Evolutionary conservation across 1,140 invertebrate genomes (phyloP), one percentile per base, ranked within the genome.

Genomic region (Caenorhabditis tropicalis): DNA sequence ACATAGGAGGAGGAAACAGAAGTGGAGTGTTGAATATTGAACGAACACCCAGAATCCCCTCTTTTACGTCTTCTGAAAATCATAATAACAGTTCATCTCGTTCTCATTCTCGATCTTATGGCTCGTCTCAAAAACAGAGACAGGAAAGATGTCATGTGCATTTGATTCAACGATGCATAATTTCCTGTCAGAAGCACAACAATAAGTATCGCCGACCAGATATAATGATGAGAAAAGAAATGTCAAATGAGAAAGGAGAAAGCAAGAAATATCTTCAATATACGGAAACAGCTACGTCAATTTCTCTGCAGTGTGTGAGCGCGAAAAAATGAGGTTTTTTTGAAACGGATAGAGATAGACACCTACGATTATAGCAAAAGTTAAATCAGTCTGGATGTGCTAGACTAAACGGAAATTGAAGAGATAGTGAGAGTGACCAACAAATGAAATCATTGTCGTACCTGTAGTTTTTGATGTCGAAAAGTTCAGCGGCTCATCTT

Each of bases 401-500:
- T 46, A 39, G 65, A 74, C 65, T 65, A 43, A 43, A 21, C 65
- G 65, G 65, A 74, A 74, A 74, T 70, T 46, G 65, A 24, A 43
- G 3, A 19, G 31, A n/a, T 7, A 65, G 21, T 27, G 19, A 16
- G 7, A 51, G 21, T n/a, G n/a, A 56, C n/a, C 15, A 29, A 58
- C n/a, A 19, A 29, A 29, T 58, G 53, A 36, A 9, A 24, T 33
- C 3, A 65, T 36, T 33, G 58, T n/a, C 16, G 27, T 33, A 74
- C 65, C 65, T 74, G 65, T 43, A 74, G 36, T 12, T 74, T 74
- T 81, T 43, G 83, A 51, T 46, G 83, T 51, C 6, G 83, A 84
- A 39, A 84, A 84, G 48, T 84, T 84, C n/a, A 84, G 83, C 31
- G 74, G 70, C 79, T 84, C 83, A 65, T 84, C 83, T n/a, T 79